Evolutionary conservation across 2,888 invertebrate genomes (phyloP).

Genomic region (Amphipyra berbera): DNA sequence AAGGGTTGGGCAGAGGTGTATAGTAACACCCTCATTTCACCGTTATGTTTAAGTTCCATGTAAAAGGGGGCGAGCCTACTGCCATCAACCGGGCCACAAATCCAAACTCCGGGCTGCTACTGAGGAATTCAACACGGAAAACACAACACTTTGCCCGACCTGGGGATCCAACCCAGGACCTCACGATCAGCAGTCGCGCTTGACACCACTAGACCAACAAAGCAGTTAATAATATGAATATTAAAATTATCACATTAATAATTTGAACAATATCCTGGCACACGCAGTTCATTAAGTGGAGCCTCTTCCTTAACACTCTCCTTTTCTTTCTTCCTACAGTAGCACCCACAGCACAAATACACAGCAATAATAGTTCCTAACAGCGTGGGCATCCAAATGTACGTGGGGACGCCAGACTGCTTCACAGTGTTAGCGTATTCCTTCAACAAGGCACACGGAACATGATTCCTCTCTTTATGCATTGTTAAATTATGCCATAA

Average conservation of each 20-base stretch:
- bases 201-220: too few relatives aligned
- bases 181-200: too few relatives aligned
- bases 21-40: too few relatives aligned
- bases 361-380: slow-evolving; percentile 71
- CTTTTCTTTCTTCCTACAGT: slow-evolving; percentile 70
- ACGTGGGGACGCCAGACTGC: slow-evolving; percentile 77
- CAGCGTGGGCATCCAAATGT: slow-evolving; percentile 80
- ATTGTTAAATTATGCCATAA: slow-evolving; percentile 81
- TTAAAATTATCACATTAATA: slow-evolving; percentile 52
- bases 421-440: slow-evolving; percentile 81
- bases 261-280: slow-evolving; percentile 72
- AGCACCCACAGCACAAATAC: slow-evolving; percentile 74
- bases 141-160: too few relatives aligned
- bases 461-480: slow-evolving; percentile 69
- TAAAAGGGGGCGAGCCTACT: too few relatives aligned
- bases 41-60: too few relatives aligned
- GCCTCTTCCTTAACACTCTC: slow-evolving; percentile 65
- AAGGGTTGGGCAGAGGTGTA: too few relatives aligned
- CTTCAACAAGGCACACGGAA: slow-evolving; percentile 79
- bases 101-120: too few relatives aligned
- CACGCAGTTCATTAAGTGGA: slow-evolving; percentile 70
- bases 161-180: too few relatives aligned
- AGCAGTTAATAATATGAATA: too few relatives aligned
- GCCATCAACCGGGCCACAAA: too few relatives aligned
- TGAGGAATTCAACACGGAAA: too few relatives aligned